phyloP scores from a whole-genome alignment of 2,888 invertebrate genomes.

The Oscheius myriophilus region DNA sequence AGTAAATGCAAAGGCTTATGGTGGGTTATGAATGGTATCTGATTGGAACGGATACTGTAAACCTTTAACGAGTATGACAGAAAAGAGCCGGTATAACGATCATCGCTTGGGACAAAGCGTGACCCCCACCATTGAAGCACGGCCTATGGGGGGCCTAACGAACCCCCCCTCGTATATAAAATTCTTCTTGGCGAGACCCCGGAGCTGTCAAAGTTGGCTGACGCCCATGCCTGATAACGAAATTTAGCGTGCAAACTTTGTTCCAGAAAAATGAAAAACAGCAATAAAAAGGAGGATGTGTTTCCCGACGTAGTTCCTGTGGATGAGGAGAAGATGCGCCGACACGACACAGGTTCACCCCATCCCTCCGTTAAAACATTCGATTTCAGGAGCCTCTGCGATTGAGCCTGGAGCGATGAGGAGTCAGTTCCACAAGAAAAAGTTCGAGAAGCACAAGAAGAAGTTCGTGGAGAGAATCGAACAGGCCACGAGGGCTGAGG shows the following conservation, averaged over 20 bases:
- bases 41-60: too few relatives aligned
- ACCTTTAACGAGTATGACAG: too few relatives aligned
- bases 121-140: too few relatives aligned
- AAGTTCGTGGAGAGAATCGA: constrained; percentile 55
- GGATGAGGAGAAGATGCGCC: constrained; percentile 8
- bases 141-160: too few relatives aligned
- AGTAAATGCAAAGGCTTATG: too few relatives aligned
- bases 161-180: too few relatives aligned
- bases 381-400: constrained; percentile 16
- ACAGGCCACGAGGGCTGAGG: constrained; percentile 57
- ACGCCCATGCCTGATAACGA: too few relatives aligned
- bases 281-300: constrained; percentile 7
- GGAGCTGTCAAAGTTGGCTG: too few relatives aligned
- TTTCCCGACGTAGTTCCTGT: constrained; percentile 23
- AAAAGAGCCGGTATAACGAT: too few relatives aligned
- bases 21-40: too few relatives aligned
- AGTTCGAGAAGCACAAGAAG: constrained; percentile 53
- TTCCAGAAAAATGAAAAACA: constrained; percentile 6
- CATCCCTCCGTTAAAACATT: neutral
- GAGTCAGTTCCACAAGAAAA: constrained; percentile 50
- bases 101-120: too few relatives aligned
- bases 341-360: constrained; percentile 23
- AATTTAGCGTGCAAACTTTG: neutral
- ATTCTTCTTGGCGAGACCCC: too few relatives aligned
- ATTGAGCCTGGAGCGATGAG: constrained; percentile 34